phyloP scores from a whole-genome alignment of 2,113 vertebrate genomes.

The Hirundichthys speculiger region DNA sequence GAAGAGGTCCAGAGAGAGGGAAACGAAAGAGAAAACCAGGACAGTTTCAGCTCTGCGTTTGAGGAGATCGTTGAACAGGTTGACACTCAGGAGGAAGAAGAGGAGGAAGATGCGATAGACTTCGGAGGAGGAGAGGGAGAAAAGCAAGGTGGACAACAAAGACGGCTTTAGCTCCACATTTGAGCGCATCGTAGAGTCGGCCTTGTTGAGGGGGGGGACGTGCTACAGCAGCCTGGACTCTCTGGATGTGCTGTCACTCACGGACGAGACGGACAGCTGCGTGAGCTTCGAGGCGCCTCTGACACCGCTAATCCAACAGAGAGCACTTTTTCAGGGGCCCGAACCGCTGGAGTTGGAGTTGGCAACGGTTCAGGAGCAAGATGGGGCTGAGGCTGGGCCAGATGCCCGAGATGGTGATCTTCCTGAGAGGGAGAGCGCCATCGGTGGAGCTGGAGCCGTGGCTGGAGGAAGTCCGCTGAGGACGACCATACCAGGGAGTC shows the following conservation, averaged over 20 bases:
- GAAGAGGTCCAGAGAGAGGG: conserved; percentile 71
- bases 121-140: conserved; percentile 79
- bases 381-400: conserved; percentile 80
- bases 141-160: conserved; percentile 84
- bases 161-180: conserved; percentile 96
- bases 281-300: conserved; percentile 96
- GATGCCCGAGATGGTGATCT: conserved; percentile 65
- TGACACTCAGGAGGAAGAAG: conserved; percentile 79
- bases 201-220: conserved; percentile 89
- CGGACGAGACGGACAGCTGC: conserved; percentile 96
- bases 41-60: conserved; percentile 94
- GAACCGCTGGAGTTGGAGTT: conserved; percentile 87
- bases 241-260: conserved; percentile 92
- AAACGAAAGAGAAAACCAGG: conserved; percentile 80
- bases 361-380: conserved; percentile 80
- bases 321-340: conserved; percentile 86
- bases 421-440: conserved; percentile 7
- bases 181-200: conserved; percentile 96
- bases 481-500: conserved; percentile 92
- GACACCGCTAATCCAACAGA: conserved; percentile 95
- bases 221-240: conserved; percentile 98
- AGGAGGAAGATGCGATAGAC: conserved; percentile 83
- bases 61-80: conserved; percentile 94
- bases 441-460: conserved; percentile 59
- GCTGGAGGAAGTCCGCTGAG: conserved; percentile 86